Percentiles rank a stretch among this genome's conserved stretches.
These are phyloP conservation scores for Actinostola sp. DNA, from an alignment of 92 coral and sea anemone genomes.

Conservation along the genomic window DNA sequence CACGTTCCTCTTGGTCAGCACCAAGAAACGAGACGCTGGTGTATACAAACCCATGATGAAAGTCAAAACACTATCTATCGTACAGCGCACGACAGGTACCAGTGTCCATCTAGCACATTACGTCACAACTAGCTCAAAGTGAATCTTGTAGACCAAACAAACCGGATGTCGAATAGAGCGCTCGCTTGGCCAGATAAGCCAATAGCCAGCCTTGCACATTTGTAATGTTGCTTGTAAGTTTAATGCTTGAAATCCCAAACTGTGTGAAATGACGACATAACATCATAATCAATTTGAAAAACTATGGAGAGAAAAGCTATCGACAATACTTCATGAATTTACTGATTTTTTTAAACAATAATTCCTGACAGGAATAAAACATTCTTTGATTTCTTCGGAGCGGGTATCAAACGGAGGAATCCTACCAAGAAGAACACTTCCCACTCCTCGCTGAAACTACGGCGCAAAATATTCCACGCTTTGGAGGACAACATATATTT, in stretches of 20 bases:
- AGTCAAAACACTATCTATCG: constrained; percentile 8
- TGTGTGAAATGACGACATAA: not conserved
- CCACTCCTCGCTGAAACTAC: too few relatives aligned
- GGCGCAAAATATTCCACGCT: too few relatives aligned
- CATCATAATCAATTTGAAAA: not conserved
- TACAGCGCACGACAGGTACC: constrained; percentile 28
- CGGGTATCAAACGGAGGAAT: too few relatives aligned
- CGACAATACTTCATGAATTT: too few relatives aligned
- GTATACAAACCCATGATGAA: not conserved
- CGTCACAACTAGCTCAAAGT: constrained; percentile 4
- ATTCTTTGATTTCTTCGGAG: not conserved
- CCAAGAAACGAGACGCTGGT: not conserved
- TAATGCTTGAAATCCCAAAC: constrained; percentile 23
- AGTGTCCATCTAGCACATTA: constrained; percentile 1
- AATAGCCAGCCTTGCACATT: not conserved
- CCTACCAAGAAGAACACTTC: too few relatives aligned
- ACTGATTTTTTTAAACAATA: too few relatives aligned
- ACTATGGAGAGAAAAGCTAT: not conserved
- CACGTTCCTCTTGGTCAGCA: too few relatives aligned
- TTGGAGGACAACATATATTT: too few relatives aligned
- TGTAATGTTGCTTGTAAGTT: constrained; percentile 30
- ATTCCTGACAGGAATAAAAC: not conserved
- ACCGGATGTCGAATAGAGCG: not conserved
- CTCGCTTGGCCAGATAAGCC: constrained; percentile 25
- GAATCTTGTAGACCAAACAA: constrained; percentile 16